Percentiles rank a stretch among this genome's conserved stretches.
These are phyloP conservation scores for Bombus terrestris DNA, from an alignment of 1,140 invertebrate species.

Conservation along the genomic window DNA sequence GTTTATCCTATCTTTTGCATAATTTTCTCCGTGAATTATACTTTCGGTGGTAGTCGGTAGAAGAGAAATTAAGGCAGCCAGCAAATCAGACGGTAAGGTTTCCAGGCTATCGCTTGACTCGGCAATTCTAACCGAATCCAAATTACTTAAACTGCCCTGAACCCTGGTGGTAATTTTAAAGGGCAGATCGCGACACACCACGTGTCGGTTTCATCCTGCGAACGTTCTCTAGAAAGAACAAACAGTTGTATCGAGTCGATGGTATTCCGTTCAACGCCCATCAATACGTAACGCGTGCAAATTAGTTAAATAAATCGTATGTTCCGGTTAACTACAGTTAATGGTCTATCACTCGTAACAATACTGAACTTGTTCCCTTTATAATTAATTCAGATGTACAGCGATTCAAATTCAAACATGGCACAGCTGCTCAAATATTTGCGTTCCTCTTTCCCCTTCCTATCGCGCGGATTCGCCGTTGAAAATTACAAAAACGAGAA, in stretches of 20 bases:
- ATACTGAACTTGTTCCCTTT: constrained; percentile 30
- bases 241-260: neutral
- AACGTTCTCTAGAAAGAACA: neutral
- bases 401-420: constrained; percentile 38
- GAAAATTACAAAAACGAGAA: constrained; percentile 32
- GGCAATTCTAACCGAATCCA: neutral
- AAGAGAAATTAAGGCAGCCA: neutral
- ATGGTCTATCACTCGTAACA: constrained; percentile 15
- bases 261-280: neutral
- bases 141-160: too few species aligned
- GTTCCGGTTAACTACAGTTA: constrained; percentile 5
- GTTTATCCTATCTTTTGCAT: constrained; percentile 1
- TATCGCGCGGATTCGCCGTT: neutral
- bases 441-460: neutral
- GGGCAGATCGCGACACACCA: too few species aligned
- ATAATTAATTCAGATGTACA: constrained; percentile 46
- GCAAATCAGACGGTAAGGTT: neutral
- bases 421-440: constrained; percentile 37
- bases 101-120: neutral
- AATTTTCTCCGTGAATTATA: neutral
- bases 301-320: constrained; percentile 20
- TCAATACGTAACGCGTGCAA: constrained; percentile 15
- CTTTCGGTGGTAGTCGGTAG: neutral
- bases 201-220: too few species aligned
- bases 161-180: too few species aligned